Conservation (phyloP, 2,797 vertebrate genomes). For the Chiloscyllium punctatum region DNA sequence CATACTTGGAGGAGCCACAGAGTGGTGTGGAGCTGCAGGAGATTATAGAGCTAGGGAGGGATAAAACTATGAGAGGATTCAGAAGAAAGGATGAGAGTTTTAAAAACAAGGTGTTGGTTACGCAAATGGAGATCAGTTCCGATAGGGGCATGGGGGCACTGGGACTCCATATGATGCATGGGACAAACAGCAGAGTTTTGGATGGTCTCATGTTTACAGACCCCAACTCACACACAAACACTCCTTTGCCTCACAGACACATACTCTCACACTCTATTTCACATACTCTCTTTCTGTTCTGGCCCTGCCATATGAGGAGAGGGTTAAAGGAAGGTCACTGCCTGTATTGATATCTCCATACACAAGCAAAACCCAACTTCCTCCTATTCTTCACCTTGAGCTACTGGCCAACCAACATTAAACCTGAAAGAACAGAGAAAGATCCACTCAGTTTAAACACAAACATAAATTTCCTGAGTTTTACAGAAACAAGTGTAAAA, state of each 20-base stretch:
- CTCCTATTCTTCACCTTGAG: conserved; percentile 9
- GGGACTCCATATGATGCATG: neutral
- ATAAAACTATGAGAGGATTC: neutral
- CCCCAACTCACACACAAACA: neutral
- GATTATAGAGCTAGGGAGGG: neutral
- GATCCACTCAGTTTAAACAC: neutral
- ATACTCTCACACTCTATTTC: neutral
- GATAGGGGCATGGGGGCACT: neutral
- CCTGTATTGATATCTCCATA: neutral
- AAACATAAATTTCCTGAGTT: conserved; percentile 25
- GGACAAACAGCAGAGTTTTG: neutral
- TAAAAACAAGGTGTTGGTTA: neutral
- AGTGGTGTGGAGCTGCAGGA: neutral
- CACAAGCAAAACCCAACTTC: conserved; percentile 10
- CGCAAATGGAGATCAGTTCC: neutral
- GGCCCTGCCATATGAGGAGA: neutral
- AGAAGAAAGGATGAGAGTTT: neutral
- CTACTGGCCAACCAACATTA: neutral
- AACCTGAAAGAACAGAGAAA: conserved; percentile 5
- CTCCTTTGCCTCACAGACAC: neutral
- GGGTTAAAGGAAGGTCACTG: neutral
- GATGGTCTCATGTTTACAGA: neutral
- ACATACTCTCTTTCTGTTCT: neutral
- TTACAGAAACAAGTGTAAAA: conserved; percentile 16
- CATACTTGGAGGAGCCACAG: neutral